Conservation (phyloP, 2,797 vertebrate species). For the Sylvilagus floridanus region DNA sequence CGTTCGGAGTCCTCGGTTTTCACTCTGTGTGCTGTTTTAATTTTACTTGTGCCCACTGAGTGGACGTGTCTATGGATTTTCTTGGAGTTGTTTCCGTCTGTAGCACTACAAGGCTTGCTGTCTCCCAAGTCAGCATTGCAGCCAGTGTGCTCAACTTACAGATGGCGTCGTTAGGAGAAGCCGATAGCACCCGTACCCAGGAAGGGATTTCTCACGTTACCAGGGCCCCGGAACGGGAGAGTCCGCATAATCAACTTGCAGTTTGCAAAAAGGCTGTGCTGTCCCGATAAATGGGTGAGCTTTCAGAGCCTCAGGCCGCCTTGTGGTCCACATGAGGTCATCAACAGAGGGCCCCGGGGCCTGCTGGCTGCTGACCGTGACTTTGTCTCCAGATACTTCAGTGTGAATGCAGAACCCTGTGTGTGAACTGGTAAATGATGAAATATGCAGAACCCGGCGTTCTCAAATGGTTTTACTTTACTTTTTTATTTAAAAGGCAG, state of each 20-base stretch:
- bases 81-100: background rate
- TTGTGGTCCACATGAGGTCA: rapidly evolving
- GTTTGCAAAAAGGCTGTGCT: background rate
- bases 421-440: background rate
- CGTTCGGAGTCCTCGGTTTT: background rate
- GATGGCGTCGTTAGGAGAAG: background rate
- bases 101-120: background rate
- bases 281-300: background rate
- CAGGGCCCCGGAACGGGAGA: background rate
- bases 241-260: background rate
- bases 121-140: background rate
- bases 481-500: no score
- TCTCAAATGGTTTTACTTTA: no score
- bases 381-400: background rate
- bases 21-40: background rate
- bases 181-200: background rate
- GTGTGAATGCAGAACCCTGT: background rate
- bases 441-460: background rate
- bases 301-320: background rate
- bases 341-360: background rate
- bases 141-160: rapidly evolving
- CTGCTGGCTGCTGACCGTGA: background rate
- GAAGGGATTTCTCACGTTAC: background rate
- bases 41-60: background rate
- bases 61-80: background rate